Evolutionary conservation across 2,113 vertebrate species (phyloP), one percentile per base, ranked within the genome.

Genomic region (Butastur rufipennis): DNA sequence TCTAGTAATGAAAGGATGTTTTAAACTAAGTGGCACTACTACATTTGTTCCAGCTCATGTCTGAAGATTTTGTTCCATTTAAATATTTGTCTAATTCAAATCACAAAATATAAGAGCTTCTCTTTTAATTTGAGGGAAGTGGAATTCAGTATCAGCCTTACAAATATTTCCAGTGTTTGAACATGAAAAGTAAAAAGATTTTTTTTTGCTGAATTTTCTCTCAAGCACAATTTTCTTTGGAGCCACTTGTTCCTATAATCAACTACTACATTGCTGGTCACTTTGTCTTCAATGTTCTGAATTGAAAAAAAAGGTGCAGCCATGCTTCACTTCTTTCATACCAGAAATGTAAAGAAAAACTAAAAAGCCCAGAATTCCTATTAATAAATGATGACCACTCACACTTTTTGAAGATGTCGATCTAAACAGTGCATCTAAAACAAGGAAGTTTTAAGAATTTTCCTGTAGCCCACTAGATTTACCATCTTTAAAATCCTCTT

Each of bases 11-110:
- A 92, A 86, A 97, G 36, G 43, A 95, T 85, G 48, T 85, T 93
- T 93, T 81, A 95, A 91, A 98, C 92, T 81, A 94, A 87, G 66
- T 90, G 78, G 91, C 82, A 97, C 87, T 93, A 93, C 84, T 90
- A 59, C 84, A 87, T 43, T 93, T 94, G 72, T 75, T 98, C 90
- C 88, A 94, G 92, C 79, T 96, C 66, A 91, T 85, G 45, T 75
- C 79, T 97, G 75, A 95, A 93, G 86, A 90, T 47, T 55, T 62
- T 73, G 74, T 92, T 97, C 61, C 50, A 94, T 93, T 96, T 96
- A 96, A 97, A 91, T 94, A 85, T 72, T 95, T 95, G 59, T 95
- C 91, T 96, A 92, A 82, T 94, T 87, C 95, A 81, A 96, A 97
- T 97, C 61, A 75, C 83, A 95, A 97, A 98, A 97, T 66, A 22